phyloP scores from a whole-genome alignment of 2,113 vertebrate species.

The Elaphurus davidianus region DNA sequence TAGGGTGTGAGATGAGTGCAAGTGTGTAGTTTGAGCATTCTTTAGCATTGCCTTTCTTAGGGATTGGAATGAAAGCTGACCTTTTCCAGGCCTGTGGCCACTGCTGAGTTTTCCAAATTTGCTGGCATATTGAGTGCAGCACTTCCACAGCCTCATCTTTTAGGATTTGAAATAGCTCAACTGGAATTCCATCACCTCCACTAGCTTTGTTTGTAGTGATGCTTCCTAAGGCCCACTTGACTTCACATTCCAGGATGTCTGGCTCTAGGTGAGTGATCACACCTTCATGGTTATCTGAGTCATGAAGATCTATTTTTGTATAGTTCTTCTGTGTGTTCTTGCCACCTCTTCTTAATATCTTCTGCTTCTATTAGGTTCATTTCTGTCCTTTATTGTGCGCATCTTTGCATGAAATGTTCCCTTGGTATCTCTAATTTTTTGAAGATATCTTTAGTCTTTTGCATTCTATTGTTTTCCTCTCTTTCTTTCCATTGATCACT shows the following conservation, averaged over 20 bases:
- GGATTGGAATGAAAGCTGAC: background rate
- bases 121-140: background rate
- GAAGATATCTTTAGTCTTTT: background rate
- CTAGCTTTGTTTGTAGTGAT: background rate
- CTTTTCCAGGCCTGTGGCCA: background rate
- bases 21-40: background rate
- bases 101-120: background rate
- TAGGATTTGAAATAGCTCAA: background rate
- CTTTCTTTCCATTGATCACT: background rate
- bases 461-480: background rate
- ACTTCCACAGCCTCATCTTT: background rate
- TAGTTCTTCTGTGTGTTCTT: background rate
- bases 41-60: background rate
- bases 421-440: background rate
- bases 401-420: background rate
- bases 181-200: background rate
- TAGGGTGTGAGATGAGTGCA: background rate
- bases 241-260: background rate
- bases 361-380: background rate
- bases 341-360: background rate
- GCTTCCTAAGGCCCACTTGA: background rate
- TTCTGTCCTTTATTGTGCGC: background rate
- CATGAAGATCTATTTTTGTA: background rate
- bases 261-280: background rate
- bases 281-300: background rate